Conservation (phyloP, 2,888 invertebrate genomes). For the Hemicrepidius hirtus region DNA sequence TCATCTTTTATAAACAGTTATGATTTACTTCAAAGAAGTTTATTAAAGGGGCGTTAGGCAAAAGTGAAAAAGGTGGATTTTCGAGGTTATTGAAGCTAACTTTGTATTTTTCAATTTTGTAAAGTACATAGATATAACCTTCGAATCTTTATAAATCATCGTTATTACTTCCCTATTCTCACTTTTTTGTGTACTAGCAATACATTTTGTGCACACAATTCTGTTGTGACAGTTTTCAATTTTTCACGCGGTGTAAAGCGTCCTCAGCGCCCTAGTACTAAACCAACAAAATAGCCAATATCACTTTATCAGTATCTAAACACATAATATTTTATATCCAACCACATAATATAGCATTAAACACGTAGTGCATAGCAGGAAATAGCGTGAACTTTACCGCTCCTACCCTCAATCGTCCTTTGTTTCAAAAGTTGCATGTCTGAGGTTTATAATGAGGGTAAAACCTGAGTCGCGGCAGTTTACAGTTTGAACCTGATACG, state of each 20-base stretch:
- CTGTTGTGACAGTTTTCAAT: conserved; percentile 47
- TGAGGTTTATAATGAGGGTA: conserved; percentile 37
- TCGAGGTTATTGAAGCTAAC: conserved; percentile 7
- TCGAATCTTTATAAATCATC: conserved; percentile 47
- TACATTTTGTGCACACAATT: conserved; percentile 48
- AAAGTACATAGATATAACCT: conserved; percentile 44
- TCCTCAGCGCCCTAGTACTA: conserved; percentile 27
- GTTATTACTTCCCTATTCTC: conserved; percentile 44
- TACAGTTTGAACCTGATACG: conserved; percentile 38
- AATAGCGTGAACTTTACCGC: conserved; percentile 30
- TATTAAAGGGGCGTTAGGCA: conserved; percentile 12
- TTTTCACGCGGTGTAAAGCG: conserved; percentile 37
- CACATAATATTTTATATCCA: conserved; percentile 36
- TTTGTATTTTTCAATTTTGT: conserved; percentile 44
- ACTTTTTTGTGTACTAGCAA: conserved; percentile 42
- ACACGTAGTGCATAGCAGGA: conserved; percentile 29
- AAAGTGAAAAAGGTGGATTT: conserved; percentile 20
- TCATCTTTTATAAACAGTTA: not conserved
- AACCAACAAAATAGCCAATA: conserved; percentile 49
- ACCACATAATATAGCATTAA: conserved; percentile 33
- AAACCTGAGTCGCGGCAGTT: conserved; percentile 24
- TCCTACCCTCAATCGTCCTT: conserved; percentile 25
- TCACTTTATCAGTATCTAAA: conserved; percentile 42
- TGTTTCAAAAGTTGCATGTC: conserved; percentile 49
- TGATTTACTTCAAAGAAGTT: not conserved